These are phyloP conservation scores for Zosterops japonicus DNA, from an alignment of 2,113 vertebrate species.

Conservation along the genomic window DNA sequence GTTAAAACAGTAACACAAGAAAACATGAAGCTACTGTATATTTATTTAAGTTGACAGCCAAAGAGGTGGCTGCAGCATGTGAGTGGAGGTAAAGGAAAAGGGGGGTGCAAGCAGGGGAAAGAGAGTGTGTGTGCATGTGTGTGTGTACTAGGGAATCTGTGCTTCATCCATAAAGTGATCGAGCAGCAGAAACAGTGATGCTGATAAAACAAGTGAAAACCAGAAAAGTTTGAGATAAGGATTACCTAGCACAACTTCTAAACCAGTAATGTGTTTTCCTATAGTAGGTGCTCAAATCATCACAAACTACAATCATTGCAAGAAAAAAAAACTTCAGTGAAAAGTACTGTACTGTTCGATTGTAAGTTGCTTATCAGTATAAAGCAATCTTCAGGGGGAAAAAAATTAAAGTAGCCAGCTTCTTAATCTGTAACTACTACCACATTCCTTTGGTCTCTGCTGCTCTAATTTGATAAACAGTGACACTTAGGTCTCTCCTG, in stretches of 20 bases:
- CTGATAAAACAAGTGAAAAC: background rate
- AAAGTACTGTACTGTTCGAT: background rate
- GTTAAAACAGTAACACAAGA: background rate
- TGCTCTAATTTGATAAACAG: background rate
- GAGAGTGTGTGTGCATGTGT: background rate
- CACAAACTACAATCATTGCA: background rate
- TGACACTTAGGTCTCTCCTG: background rate
- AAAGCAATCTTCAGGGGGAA: background rate
- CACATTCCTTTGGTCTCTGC: background rate
- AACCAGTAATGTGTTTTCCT: background rate
- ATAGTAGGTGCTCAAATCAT: background rate
- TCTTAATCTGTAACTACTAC: background rate
- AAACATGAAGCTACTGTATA: background rate
- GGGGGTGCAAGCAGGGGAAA: rapidly evolving
- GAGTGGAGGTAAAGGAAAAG: background rate
- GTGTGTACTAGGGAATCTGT: rapidly evolving
- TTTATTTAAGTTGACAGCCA: background rate
- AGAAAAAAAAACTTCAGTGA: background rate
- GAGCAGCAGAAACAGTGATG: background rate
- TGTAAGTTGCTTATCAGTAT: background rate
- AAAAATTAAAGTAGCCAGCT: background rate
- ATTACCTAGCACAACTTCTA: background rate
- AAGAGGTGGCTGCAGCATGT: background rate
- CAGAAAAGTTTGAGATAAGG: background rate
- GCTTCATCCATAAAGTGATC: background rate